Base-by-base conservation (phyloP, 2,888 invertebrate genomes). In the Nomada fucata region DNA sequence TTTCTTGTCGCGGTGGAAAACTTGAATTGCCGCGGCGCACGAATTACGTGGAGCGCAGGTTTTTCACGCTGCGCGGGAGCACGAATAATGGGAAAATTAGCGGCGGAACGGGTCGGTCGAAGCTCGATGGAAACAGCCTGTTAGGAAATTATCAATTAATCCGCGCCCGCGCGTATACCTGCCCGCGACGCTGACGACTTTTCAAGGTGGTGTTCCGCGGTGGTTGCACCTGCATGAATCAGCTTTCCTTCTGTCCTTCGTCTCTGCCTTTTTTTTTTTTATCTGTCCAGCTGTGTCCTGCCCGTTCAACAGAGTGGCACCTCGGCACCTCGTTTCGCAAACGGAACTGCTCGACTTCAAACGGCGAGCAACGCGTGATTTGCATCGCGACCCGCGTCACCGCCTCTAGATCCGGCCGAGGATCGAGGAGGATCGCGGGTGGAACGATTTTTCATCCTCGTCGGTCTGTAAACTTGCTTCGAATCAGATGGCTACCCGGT, bases 141-240 rank as follows among this genome's bases (percentile, higher is more conserved):
- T 78, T 77, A 65, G 65, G 70, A 79, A 79, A 79, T 79, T 76
- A 79, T 71, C 78, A 71, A 79, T 78, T 79, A 61, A 79, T 79
- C n/a, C 71, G 72, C 70, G 67, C 26, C 68, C 59, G 61, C 69
- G 65, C 73, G 65, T 69, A 73, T 67, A 64, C 60, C 60, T 60
- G 59, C 72, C 11, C 47, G 50, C 15, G 26, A 44, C 57, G 36
- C 29, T 26, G 53, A 60, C 67, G 52, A 70, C 65, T 81, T 85
- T 81, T 84, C 84, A 85, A 84, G 80, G 84, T 73, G 63, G 47
- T 65, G 50, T 26, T 60, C 52, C 67, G 70, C 60, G 76, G 61
- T 71, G 52, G 60, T 78, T 68, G 73, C 85, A 85, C 81, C 81
- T 85, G 81, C 77, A 84, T 84, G 85, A 85, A 81, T 81, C 85